A percentile compares a stretch with the other conserved stretches of the same genome.
Evolutionary conservation across 2,888 invertebrate genomes (phyloP).

Genomic region (Disparrhopalites patrizii): DNA sequence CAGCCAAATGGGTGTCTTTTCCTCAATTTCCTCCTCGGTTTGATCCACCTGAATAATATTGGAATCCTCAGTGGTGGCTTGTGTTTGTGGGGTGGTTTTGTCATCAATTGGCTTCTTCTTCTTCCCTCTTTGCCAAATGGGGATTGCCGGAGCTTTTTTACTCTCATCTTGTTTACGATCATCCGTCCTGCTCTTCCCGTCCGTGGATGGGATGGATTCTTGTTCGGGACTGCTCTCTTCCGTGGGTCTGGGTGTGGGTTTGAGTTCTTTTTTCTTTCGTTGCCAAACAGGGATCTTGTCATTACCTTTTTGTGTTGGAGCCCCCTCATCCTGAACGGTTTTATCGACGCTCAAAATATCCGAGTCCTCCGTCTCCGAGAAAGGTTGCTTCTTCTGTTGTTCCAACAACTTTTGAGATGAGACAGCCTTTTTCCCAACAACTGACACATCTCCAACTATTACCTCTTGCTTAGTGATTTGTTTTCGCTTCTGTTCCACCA

Average conservation of each 20-base stretch:
- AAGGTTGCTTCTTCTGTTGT: not conserved
- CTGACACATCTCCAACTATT: not conserved
- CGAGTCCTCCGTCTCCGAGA: constrained; percentile 9
- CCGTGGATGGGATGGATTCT: not conserved
- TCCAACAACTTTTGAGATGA: not conserved
- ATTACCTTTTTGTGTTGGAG: not conserved
- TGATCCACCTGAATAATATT: not conserved
- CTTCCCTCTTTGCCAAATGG: not conserved
- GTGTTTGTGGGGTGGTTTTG: not conserved
- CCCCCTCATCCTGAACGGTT: not conserved
- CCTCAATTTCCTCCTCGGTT: constrained; percentile 8
- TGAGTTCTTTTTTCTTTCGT: constrained; percentile 26
- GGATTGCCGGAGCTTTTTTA: not conserved
- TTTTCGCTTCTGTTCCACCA: not conserved
- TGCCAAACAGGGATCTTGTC: constrained; percentile 26
- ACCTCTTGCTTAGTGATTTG: not conserved
- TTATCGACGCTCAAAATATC: constrained; percentile 9
- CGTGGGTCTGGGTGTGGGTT: not conserved
- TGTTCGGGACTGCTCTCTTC: too few species aligned
- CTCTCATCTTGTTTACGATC: not conserved
- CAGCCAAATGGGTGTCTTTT: constrained; percentile 1
- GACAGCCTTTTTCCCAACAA: not conserved
- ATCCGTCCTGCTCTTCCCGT: not conserved
- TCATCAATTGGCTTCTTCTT: not conserved
- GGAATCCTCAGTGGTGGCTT: not conserved